Conservation (phyloP, 2,888 invertebrate species). For the Anorthoa munda region DNA sequence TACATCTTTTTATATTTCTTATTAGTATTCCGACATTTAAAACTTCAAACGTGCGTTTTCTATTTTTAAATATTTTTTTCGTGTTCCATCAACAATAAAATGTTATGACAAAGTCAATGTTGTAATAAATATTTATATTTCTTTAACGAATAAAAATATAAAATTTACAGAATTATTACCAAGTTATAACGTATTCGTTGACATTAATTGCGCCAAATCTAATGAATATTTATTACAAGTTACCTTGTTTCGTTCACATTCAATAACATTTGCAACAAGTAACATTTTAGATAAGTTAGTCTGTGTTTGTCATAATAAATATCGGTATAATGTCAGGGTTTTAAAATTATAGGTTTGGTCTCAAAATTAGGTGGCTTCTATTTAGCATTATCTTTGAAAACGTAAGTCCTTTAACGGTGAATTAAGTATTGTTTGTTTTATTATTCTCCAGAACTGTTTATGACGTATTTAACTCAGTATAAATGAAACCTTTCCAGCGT, state of each 20-base stretch:
- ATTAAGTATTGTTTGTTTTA: not conserved
- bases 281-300: constrained; percentile 45
- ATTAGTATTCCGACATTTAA: not conserved
- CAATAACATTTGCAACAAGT: constrained; percentile 39
- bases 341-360: not conserved
- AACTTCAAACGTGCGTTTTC: not conserved
- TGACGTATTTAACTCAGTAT: constrained; percentile 14
- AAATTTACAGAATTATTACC: constrained; percentile 34
- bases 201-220: constrained; percentile 47
- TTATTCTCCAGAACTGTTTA: not conserved
- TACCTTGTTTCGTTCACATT: constrained; percentile 48
- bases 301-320: constrained; percentile 9
- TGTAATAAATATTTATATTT: constrained; percentile 16
- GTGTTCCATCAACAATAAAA: constrained; percentile 21
- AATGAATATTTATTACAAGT: constrained; percentile 52
- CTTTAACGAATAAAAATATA: constrained; percentile 20
- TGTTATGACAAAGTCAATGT: constrained; percentile 33
- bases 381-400: constrained; percentile 3
- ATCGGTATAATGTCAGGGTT: constrained; percentile 29
- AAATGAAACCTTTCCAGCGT: not conserved
- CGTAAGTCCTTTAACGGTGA: not conserved
- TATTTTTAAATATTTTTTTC: not conserved
- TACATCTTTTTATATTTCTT: not conserved
- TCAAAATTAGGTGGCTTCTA: not conserved
- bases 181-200: constrained; percentile 32